Evolutionary conservation across 2,888 invertebrate species (phyloP).

Genomic region (Brenthis daphne): DNA sequence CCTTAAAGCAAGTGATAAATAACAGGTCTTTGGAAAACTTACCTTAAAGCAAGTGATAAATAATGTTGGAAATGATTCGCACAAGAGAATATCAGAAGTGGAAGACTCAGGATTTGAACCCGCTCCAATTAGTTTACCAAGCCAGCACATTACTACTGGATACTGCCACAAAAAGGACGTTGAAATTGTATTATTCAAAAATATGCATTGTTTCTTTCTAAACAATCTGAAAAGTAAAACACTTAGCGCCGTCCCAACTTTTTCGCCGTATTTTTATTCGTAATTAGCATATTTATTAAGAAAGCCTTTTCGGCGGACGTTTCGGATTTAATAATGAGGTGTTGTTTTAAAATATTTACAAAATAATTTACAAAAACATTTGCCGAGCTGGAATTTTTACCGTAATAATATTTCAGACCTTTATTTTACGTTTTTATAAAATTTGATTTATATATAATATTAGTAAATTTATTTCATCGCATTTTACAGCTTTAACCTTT

Average conservation of each 20-base stretch:
- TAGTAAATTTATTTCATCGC: too few relatives aligned
- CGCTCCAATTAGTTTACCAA: too few relatives aligned
- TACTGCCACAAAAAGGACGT: background rate
- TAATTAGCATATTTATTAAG: conserved; percentile 37
- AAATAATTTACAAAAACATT: conserved; percentile 11
- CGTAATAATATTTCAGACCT: background rate
- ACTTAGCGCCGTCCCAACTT: conserved; percentile 23
- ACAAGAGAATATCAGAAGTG: too few relatives aligned
- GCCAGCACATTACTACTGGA: too few relatives aligned
- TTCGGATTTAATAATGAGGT: conserved; percentile 24
- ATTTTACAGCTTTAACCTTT: too few relatives aligned
- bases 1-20: too few relatives aligned
- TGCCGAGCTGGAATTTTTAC: conserved; percentile 8
- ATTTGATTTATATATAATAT: too few relatives aligned
- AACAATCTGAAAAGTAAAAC: conserved; percentile 34
- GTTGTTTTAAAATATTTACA: conserved; percentile 17
- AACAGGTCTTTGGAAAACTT: too few relatives aligned
- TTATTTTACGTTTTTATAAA: background rate
- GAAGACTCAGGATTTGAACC: too few relatives aligned
- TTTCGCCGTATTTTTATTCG: conserved; percentile 31
- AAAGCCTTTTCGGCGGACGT: conserved; percentile 29
- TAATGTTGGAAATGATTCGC: too few relatives aligned
- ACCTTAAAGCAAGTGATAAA: too few relatives aligned
- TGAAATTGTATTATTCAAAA: conserved; percentile 27
- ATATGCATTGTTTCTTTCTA: conserved; percentile 30